Percentiles rank a stretch among this genome's conserved stretches.
phyloP scores from a whole-genome alignment of 2,888 invertebrate genomes.

The Eristalis intricaria region DNA sequence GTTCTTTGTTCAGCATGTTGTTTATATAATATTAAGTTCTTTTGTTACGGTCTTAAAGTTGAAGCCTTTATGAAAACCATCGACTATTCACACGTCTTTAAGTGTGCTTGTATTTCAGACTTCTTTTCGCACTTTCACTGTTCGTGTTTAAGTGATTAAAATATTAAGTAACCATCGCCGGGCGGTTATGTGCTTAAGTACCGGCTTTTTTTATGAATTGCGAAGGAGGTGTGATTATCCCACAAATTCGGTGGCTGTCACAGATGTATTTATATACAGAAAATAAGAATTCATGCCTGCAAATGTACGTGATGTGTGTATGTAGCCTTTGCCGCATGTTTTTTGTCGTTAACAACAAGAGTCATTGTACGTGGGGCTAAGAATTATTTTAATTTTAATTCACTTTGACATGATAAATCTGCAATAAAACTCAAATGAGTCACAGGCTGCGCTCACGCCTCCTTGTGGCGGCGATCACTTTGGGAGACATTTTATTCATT shows the following conservation, averaged over 20 bases:
- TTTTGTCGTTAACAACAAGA: constrained; percentile 19
- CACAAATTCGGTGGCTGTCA: constrained; percentile 29
- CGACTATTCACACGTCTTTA: constrained; percentile 20
- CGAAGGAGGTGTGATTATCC: constrained; percentile 35
- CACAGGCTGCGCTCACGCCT: constrained; percentile 7
- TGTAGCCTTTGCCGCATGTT: background rate
- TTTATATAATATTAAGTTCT: background rate
- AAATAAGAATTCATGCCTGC: background rate
- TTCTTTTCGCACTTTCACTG: constrained; percentile 59
- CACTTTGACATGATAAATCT: constrained; percentile 10
- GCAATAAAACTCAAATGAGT: constrained; percentile 33
- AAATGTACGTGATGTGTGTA: background rate
- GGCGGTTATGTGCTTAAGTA: constrained; percentile 53
- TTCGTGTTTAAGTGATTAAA: constrained; percentile 64
- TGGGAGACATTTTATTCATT: constrained; percentile 7
- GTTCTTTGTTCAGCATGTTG: constrained; percentile 2
- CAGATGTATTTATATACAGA: background rate
- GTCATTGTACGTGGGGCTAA: constrained; percentile 29
- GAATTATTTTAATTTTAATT: constrained; percentile 34
- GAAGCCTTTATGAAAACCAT: background rate
- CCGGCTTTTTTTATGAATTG: constrained; percentile 36
- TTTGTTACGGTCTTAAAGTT: background rate
- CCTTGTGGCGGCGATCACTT: constrained; percentile 1
- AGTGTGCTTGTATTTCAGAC: constrained; percentile 27
- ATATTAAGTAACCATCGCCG: constrained; percentile 51